Conservation (phyloP, 2,113 vertebrate species). For the Chaetura pelagica region DNA sequence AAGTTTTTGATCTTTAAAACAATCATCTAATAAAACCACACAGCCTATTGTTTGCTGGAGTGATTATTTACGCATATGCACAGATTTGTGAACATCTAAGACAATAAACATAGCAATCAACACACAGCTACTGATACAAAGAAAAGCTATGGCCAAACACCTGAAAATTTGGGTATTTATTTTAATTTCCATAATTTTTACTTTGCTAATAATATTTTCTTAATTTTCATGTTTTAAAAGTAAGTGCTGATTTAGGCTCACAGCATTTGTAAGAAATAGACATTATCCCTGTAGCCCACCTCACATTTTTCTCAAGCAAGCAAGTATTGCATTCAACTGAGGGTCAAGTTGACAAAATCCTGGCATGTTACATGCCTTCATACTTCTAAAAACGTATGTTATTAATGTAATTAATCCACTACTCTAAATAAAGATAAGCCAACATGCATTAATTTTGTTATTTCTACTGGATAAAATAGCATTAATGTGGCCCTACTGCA, state of each 20-base stretch:
- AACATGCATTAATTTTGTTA: background rate
- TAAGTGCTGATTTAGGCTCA: background rate
- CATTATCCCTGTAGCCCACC: background rate
- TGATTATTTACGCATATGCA: background rate
- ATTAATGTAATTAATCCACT: background rate
- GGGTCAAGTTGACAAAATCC: background rate
- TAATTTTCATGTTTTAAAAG: background rate
- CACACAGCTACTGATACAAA: background rate
- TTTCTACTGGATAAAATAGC: background rate
- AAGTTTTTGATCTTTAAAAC: conserved; percentile 33
- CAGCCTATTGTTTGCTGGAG: background rate
- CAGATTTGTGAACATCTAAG: background rate
- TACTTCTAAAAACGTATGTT: background rate
- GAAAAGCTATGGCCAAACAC: background rate
- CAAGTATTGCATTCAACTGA: background rate
- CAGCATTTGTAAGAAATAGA: background rate
- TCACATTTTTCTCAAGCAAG: background rate
- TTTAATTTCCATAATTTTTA: background rate
- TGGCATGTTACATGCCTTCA: background rate
- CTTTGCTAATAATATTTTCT: background rate
- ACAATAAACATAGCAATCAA: background rate
- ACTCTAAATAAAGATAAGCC: background rate
- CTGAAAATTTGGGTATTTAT: background rate
- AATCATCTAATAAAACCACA: background rate
- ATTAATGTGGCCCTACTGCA: background rate